Base-by-base conservation (phyloP, 2,888 invertebrate genomes). In the Bugula neritina region DNA sequence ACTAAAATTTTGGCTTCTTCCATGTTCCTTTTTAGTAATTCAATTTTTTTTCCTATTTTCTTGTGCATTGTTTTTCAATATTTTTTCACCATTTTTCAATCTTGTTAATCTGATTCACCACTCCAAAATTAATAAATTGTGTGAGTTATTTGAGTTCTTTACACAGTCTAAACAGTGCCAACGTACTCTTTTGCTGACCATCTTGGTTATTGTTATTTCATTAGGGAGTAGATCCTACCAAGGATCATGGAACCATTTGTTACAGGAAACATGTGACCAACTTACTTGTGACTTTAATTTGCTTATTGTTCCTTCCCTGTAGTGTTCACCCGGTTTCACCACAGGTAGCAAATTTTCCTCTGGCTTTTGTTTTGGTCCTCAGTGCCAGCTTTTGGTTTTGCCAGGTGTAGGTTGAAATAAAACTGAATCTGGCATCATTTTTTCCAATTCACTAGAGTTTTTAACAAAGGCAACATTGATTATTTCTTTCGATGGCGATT, bases 301-400 rank as follows among this genome's bases (percentile, higher is more conserved):
- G 57, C 25, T 25, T 13, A n/a, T 57, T 57, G 17, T 57, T 27
- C 31, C 34, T 63, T 34, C 63, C 63, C 27, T 63, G 63, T 27
- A 29, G 29, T 34, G 34, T 63, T 5, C 63, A 63, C 31, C 31
- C 63, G 13, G 63, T 2, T 31, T 63, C 31, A 13, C 31, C 31
- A 31, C 31, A 63, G 34, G 63, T 63, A 10, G 63, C 63, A 63
- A 27, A 63, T 34, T 63, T 63, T 34, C 27, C 63, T 31, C 31
- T 5, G 2, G 27, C 31, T n/a, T n/a, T n/a, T n/a, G n/a, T n/a
- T n/a, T n/a, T n/a, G n/a, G n/a, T n/a, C n/a, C n/a, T n/a, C n/a
- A n/a, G n/a, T n/a, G n/a, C n/a, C n/a, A n/a, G n/a, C n/a, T n/a
- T n/a, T n/a, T n/a, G n/a, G n/a, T n/a, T n/a, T n/a, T n/a, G n/a